Evolutionary conservation across 2,888 invertebrate genomes (phyloP), one percentile per base, ranked within the genome.

Genomic region (Muschampia plurimacula): DNA sequence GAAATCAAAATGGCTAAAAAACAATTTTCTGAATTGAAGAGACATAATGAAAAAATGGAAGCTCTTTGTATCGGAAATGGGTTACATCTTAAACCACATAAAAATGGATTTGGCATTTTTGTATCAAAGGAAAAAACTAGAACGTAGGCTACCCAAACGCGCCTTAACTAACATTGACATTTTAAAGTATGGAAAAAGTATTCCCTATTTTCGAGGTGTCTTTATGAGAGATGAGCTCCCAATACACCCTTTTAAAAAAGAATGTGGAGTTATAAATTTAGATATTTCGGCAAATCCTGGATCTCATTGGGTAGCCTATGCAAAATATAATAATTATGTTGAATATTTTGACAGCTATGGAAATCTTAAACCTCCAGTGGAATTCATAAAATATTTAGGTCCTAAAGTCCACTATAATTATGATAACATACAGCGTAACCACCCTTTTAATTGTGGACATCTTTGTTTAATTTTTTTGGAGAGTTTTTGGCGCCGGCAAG

Each of bases 181-280:
- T 22, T 22, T 22, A 22, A 22, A 22, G 22, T 22, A 22, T 22
- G 22, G 22, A 22, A 22, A 39, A 1, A 72, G 72, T 39, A 74
- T 77, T 44, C 78, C 76, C 46, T 74, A 64, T 67, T 77, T 78
- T 72, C 75, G 77, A 57, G 76, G 78, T 22, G 76, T 78, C 28
- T 77, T 62, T 52, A 78, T 78, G 78, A 75, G 74, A 70, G 74
- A 78, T 71, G 41, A 63, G 22, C 65, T 78, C 46, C 89, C 86
- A 7, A 57, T 10, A 28, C 73, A 63, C 44, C 73, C 72, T n/a
- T 15, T 46, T 13, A 22, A 15, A 60, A 65, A 13, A 41, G 73
- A 71, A 72, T 71, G 72, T 70, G 75, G 73, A 39, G 64, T 72
- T n/a, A 60, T 74, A 10, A 74, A 74, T 65, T 72, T 74, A 71